These are phyloP conservation scores for Mareca penelope DNA, from an alignment of 2,797 vertebrate genomes.

Conservation along the genomic window DNA sequence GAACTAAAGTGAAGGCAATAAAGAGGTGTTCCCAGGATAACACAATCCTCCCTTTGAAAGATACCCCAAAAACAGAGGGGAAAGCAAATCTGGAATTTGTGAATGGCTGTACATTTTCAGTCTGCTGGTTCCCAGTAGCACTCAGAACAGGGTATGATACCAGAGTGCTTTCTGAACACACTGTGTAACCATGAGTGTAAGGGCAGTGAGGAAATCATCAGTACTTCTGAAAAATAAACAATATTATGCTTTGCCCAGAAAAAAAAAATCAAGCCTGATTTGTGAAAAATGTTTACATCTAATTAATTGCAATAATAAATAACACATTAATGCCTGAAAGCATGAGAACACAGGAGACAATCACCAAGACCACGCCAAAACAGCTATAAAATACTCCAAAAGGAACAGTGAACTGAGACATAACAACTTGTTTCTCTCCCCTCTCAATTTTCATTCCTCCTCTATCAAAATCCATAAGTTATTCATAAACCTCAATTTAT, in stretches of 20 bases:
- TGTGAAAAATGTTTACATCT: not conserved
- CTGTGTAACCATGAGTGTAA: not conserved
- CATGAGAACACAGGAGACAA: not conserved
- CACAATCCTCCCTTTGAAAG: not conserved
- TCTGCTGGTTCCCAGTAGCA: not conserved
- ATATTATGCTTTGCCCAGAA: not conserved
- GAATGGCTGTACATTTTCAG: not conserved
- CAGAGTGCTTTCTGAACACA: not conserved
- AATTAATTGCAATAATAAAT: not conserved
- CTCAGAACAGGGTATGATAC: not conserved
- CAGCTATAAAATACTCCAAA: not conserved
- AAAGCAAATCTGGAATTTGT: not conserved
- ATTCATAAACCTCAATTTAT: conserved; percentile 52
- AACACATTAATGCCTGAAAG: not conserved
- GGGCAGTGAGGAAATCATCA: not conserved
- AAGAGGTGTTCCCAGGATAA: not conserved
- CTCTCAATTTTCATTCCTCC: conserved; percentile 14
- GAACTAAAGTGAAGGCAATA: not conserved
- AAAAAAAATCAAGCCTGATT: not conserved
- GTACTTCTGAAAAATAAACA: not conserved
- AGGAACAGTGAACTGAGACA: not conserved
- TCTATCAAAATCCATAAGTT: conserved; percentile 3
- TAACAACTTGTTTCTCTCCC: not conserved
- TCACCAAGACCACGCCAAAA: not conserved
- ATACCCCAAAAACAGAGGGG: not conserved